Evolutionary conservation across 1,140 invertebrate species (phyloP).

Genomic region (Drosophila sturtevanti): DNA sequence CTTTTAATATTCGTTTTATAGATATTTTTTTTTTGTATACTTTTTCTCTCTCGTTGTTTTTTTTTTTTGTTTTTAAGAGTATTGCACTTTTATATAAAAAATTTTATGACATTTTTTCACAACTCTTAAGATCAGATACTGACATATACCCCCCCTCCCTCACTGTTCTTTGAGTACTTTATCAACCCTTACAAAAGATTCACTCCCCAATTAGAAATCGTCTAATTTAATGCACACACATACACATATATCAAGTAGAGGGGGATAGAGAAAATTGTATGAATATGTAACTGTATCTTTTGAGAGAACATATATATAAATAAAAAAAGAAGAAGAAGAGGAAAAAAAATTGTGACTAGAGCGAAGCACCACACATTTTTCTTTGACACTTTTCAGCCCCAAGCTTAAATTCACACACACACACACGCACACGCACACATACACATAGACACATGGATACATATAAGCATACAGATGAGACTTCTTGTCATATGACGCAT

Average conservation of each 20-base stretch:
- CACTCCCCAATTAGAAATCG: slow-evolving; percentile 58
- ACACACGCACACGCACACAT: neutral
- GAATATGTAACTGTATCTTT: slow-evolving; percentile 48
- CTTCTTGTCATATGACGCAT: slow-evolving; percentile 67
- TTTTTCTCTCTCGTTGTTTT: too few relatives aligned
- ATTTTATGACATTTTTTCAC: too few relatives aligned
- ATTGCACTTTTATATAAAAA: too few relatives aligned
- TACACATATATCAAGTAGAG: slow-evolving; percentile 10
- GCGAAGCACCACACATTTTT: slow-evolving; percentile 37
- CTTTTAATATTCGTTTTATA: too few relatives aligned
- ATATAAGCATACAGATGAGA: neutral
- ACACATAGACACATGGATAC: neutral
- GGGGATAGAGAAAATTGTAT: slow-evolving; percentile 12
- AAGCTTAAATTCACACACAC: slow-evolving; percentile 19
- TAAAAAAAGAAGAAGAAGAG: neutral
- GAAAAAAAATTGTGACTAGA: slow-evolving; percentile 29
- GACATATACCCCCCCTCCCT: neutral
- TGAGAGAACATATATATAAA: slow-evolving; percentile 16
- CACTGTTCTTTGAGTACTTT: neutral
- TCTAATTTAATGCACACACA: slow-evolving; percentile 62
- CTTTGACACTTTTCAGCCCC: slow-evolving; percentile 68
- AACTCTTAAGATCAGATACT: too few relatives aligned
- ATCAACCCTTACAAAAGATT: slow-evolving; percentile 9
- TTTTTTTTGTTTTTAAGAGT: too few relatives aligned
- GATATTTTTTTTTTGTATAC: too few relatives aligned